Conservation (phyloP, 2,797 vertebrate genomes). For the Trachurus trachurus region DNA sequence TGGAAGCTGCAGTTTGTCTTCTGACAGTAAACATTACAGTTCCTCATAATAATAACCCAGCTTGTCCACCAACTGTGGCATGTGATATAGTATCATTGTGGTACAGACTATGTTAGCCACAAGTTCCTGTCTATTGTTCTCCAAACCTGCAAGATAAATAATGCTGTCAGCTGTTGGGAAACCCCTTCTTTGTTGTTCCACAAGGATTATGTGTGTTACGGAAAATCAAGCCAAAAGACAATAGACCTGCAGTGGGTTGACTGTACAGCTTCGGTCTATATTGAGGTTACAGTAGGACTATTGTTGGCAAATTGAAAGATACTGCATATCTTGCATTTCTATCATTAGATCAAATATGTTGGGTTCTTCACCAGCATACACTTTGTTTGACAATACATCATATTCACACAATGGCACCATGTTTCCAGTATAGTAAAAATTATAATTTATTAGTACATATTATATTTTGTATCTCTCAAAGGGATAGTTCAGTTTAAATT, state of each 20-base stretch:
- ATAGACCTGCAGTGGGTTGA: slow-evolving; percentile 31
- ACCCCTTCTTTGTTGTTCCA: slow-evolving; percentile 54
- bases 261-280: neutral
- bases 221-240: slow-evolving; percentile 33
- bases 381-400: too few species aligned
- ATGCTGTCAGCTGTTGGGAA: slow-evolving; percentile 59
- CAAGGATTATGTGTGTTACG: slow-evolving; percentile 40
- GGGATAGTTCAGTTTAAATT: too few species aligned
- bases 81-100: slow-evolving; percentile 67
- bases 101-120: slow-evolving; percentile 33
- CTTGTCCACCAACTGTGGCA: slow-evolving; percentile 50
- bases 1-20: slow-evolving; percentile 34
- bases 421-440: too few species aligned
- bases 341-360: neutral
- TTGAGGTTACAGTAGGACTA: slow-evolving; percentile 13
- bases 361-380: neutral
- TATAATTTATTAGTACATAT: too few species aligned
- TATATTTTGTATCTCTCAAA: too few species aligned
- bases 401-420: too few species aligned
- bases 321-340: slow-evolving; percentile 3
- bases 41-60: slow-evolving; percentile 39
- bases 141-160: slow-evolving; percentile 39
- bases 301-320: slow-evolving; percentile 18
- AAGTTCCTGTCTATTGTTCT: slow-evolving; percentile 64
- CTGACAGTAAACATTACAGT: neutral